A percentile compares a stretch with the other conserved stretches of the same genome.
Evolutionary conservation across 2,888 invertebrate species (phyloP).

Genomic region (Agonopterix subpropinquella): DNA sequence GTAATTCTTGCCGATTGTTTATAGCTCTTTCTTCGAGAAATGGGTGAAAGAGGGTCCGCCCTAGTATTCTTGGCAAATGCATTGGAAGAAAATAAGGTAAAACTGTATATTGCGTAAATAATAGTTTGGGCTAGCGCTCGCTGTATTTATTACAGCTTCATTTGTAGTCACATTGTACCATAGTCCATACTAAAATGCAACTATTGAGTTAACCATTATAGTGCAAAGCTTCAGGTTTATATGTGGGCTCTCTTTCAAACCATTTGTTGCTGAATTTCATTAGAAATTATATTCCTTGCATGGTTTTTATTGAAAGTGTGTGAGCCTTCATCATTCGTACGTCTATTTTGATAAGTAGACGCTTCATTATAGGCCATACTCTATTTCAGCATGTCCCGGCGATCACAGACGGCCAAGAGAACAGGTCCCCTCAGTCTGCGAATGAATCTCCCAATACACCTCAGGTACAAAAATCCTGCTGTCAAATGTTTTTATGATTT

Average conservation of each 20-base stretch:
- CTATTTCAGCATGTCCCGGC: constrained; percentile 63
- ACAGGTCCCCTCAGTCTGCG: constrained; percentile 44
- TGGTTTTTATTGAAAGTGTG: neutral
- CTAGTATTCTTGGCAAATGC: constrained; percentile 65
- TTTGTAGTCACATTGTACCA: constrained; percentile 28
- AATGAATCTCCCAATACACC: constrained; percentile 54
- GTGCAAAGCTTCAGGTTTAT: too few relatives aligned
- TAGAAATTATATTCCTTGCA: neutral
- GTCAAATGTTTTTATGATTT: too few relatives aligned
- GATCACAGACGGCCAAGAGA: constrained; percentile 63
- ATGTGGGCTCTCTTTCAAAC: constrained; percentile 53
- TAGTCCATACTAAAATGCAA: constrained; percentile 20
- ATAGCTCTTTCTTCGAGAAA: constrained; percentile 65
- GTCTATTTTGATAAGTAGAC: neutral
- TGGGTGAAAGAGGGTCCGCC: constrained; percentile 71
- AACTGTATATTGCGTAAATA: constrained; percentile 7
- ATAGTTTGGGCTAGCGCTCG: constrained; percentile 27
- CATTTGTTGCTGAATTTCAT: constrained; percentile 17
- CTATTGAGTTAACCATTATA: neutral
- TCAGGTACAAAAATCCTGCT: constrained; percentile 35
- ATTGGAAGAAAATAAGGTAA: constrained; percentile 62
- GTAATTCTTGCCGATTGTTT: constrained; percentile 34
- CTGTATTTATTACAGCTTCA: constrained; percentile 20
- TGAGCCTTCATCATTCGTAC: too few relatives aligned
- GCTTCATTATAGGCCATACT: neutral